These are phyloP conservation scores for honey bee (Apis mellifera) DNA, from an alignment of 1,140 invertebrate genomes.

Conservation along the genomic window DNA sequence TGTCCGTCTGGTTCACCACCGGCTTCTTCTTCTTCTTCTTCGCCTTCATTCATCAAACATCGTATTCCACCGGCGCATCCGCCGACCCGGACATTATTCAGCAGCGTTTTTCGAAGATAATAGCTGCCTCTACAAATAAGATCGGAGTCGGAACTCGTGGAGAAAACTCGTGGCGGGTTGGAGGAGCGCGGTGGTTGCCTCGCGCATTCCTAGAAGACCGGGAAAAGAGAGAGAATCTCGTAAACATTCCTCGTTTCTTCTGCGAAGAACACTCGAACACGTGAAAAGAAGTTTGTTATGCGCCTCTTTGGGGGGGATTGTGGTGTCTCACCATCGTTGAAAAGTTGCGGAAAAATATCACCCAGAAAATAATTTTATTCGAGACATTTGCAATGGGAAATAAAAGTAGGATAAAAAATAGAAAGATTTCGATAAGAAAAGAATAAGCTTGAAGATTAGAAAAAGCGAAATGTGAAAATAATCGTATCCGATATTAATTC, in stretches of 20 bases:
- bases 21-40: slow-evolving; percentile 66
- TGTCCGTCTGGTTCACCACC: slow-evolving; percentile 41
- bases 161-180: not conserved
- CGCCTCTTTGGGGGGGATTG: not conserved
- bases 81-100: slow-evolving; percentile 49
- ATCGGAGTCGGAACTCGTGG: slow-evolving; percentile 11
- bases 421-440: not conserved
- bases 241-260: slow-evolving; percentile 44
- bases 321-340: not conserved
- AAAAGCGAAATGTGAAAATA: not conserved
- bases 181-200: not conserved
- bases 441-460: not conserved
- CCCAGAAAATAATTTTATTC: too few species aligned
- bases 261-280: not conserved
- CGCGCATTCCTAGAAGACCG: slow-evolving; percentile 40
- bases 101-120: slow-evolving; percentile 47
- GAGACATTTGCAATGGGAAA: too few species aligned
- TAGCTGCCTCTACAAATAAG: slow-evolving; percentile 49
- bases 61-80: slow-evolving; percentile 57
- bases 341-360: not conserved
- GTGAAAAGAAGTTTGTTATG: slow-evolving; percentile 31
- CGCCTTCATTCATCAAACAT: slow-evolving; percentile 74
- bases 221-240: slow-evolving; percentile 7
- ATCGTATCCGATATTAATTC: not conserved
- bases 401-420: too few species aligned